These are phyloP conservation scores for Epistrophe grossulariae DNA, from an alignment of 2,888 invertebrate genomes.

Conservation along the genomic window DNA sequence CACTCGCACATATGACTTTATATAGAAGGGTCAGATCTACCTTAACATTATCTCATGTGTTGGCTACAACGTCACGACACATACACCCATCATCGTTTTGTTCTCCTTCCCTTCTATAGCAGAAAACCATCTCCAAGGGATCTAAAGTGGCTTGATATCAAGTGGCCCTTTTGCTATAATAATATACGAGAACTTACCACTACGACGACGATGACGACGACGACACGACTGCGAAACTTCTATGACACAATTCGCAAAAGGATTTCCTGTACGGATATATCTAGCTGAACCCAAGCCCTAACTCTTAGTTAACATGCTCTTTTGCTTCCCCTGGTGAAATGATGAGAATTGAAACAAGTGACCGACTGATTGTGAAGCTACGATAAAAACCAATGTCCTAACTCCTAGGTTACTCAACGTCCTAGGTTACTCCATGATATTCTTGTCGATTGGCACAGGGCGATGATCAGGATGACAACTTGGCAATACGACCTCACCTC, in stretches of 20 bases:
- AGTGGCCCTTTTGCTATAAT: constrained; percentile 49
- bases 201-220: background rate
- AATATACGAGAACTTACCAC: constrained; percentile 6
- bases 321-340: constrained; percentile 17
- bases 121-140: constrained; percentile 51
- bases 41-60: constrained; percentile 69
- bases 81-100: constrained; percentile 19
- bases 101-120: constrained; percentile 29
- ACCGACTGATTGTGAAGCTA: constrained; percentile 69
- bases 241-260: constrained; percentile 66
- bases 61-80: constrained; percentile 20
- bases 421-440: constrained; percentile 30
- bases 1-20: constrained; percentile 38
- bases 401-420: constrained; percentile 37
- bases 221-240: constrained; percentile 34
- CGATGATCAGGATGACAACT: constrained; percentile 20
- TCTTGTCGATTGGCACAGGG: constrained; percentile 14
- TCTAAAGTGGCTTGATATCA: constrained; percentile 57
- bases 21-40: constrained; percentile 64
- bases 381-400: constrained; percentile 67
- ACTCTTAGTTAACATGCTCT: background rate
- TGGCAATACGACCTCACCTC: constrained; percentile 38
- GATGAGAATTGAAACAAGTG: constrained; percentile 75
- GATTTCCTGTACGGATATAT: constrained; percentile 62
- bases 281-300: constrained; percentile 47